phyloP scores from a whole-genome alignment of 2,113 vertebrate genomes.

The Thryonomys swinderianus region DNA sequence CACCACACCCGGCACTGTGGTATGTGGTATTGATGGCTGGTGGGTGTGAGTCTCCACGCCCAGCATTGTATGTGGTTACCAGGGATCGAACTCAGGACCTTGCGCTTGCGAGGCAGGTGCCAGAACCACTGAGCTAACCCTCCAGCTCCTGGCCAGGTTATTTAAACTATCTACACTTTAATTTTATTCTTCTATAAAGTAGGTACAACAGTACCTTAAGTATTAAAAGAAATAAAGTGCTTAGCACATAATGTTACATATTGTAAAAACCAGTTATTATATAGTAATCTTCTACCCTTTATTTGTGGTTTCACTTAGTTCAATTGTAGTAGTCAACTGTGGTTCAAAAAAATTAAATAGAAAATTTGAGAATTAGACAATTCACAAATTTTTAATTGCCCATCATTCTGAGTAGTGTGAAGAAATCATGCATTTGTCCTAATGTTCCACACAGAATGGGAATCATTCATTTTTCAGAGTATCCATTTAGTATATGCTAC shows the following conservation, averaged over 20 bases:
- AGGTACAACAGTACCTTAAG: not conserved
- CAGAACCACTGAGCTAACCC: too few species aligned
- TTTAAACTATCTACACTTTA: constrained; percentile 45
- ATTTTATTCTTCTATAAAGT: constrained; percentile 24
- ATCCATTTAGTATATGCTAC: not conserved
- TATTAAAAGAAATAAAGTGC: constrained; percentile 31
- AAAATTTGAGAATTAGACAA: not conserved
- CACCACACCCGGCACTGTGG: too few species aligned
- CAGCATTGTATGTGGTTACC: too few species aligned
- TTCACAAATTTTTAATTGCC: not conserved
- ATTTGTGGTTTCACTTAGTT: not conserved
- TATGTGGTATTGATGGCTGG: too few species aligned
- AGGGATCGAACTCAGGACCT: too few species aligned
- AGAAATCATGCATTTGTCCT: not conserved
- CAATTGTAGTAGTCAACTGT: not conserved
- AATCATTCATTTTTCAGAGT: not conserved
- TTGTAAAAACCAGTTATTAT: constrained; percentile 24
- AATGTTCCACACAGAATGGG: not conserved
- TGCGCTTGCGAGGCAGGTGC: too few species aligned
- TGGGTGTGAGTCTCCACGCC: too few species aligned
- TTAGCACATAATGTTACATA: constrained; percentile 27
- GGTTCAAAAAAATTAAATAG: not conserved
- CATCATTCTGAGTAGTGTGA: not conserved
- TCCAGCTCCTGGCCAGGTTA: not conserved
- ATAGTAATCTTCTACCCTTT: not conserved